Percentiles rank a stretch among this genome's conserved stretches.
Evolutionary conservation across 1,140 invertebrate species (phyloP).

Genomic region (Anoplolepis gracilipes): DNA sequence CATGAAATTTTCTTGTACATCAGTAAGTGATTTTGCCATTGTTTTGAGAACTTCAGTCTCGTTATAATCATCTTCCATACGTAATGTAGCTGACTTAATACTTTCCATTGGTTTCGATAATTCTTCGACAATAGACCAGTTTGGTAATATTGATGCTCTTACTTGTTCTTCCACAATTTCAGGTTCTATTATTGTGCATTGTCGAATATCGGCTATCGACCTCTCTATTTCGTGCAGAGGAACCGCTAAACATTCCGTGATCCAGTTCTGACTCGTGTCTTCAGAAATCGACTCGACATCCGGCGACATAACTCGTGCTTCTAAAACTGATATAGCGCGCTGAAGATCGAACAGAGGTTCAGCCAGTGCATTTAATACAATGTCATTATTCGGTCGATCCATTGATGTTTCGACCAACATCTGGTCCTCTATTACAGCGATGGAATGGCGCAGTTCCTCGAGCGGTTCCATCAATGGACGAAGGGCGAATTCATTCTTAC

Average conservation of each 20-base stretch:
- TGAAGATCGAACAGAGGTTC: slow-evolving; percentile 82
- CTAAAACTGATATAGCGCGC: slow-evolving; percentile 84
- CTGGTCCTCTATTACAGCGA: slow-evolving; percentile 73
- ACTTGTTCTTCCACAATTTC: slow-evolving; percentile 30
- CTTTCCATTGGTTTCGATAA: slow-evolving; percentile 46
- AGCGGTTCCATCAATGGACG: slow-evolving; percentile 65
- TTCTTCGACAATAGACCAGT: slow-evolving; percentile 62
- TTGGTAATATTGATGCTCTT: neutral
- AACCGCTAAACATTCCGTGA: slow-evolving; percentile 69
- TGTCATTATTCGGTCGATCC: neutral
- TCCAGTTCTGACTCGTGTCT: slow-evolving; percentile 51
- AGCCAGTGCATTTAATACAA: slow-evolving; percentile 73
- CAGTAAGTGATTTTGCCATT: slow-evolving; percentile 67
- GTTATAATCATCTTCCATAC: neutral
- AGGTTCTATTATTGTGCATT: slow-evolving; percentile 67
- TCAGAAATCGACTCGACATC: slow-evolving; percentile 62
- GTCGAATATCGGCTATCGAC: slow-evolving; percentile 72
- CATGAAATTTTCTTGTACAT: slow-evolving; percentile 70
- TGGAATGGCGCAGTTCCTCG: slow-evolving; percentile 69
- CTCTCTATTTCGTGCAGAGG: slow-evolving; percentile 76
- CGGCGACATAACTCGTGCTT: slow-evolving; percentile 80
- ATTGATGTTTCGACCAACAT: slow-evolving; percentile 58
- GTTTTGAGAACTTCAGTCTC: slow-evolving; percentile 48
- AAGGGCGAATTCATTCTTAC: neutral
- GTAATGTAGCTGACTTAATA: slow-evolving; percentile 46